Conservation (phyloP, 2,113 vertebrate genomes). For the Entelurus aequoreus region DNA sequence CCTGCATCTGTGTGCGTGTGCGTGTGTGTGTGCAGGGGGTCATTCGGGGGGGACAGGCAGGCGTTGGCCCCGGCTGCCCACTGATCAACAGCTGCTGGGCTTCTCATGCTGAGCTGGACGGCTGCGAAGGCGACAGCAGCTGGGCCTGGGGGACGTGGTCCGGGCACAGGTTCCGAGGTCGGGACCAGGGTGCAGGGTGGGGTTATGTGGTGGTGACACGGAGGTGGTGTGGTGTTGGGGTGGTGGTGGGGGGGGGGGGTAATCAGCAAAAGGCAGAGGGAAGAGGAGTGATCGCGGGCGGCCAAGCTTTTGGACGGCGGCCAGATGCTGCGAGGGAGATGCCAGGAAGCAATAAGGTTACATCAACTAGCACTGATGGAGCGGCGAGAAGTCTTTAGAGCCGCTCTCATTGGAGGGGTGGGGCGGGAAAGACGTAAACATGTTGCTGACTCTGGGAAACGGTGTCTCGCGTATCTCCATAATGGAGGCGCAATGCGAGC, state of each 20-base stretch:
- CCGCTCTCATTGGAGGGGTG: no score
- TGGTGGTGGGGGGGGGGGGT: no score
- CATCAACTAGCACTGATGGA: constrained; percentile 12
- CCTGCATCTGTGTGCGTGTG: constrained; percentile 25
- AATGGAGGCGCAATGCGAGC: no score
- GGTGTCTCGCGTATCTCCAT: neutral
- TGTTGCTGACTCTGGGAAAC: neutral
- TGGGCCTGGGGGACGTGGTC: constrained; percentile 34
- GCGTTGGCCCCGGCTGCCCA: constrained; percentile 68
- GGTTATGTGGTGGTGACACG: neutral
- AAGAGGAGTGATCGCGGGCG: constrained; percentile 19
- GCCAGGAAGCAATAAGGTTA: constrained; percentile 39
- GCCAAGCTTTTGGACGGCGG: constrained; percentile 22
- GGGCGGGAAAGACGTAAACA: neutral
- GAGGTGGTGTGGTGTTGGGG: constrained; percentile 24
- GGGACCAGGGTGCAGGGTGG: constrained; percentile 10
- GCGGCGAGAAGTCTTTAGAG: neutral
- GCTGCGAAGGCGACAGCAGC: constrained; percentile 63
- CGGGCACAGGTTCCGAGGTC: constrained; percentile 13
- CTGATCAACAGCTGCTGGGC: constrained; percentile 74
- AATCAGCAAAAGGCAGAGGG: constrained; percentile 6
- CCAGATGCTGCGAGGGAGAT: constrained; percentile 44
- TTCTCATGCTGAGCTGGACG: constrained; percentile 70
- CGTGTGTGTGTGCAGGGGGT: constrained; percentile 47
- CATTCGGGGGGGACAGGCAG: constrained; percentile 56